Evolutionary conservation across 2,113 vertebrate genomes (phyloP).

Genomic region (Phoxinus phoxinus): DNA sequence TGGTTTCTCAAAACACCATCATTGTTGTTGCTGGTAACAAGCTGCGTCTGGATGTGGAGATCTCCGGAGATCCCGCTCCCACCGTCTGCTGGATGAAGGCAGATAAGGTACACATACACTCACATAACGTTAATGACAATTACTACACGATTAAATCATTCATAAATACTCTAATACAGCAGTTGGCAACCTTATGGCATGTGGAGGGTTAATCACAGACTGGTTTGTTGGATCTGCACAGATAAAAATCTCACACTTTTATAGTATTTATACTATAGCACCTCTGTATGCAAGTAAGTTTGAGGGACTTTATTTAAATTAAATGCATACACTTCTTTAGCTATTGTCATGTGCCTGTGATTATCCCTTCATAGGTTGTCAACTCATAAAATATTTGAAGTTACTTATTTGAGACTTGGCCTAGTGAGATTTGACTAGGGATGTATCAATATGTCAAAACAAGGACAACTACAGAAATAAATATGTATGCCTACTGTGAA

Average conservation of each 20-base stretch:
- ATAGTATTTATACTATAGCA: too few relatives aligned
- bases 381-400: background rate
- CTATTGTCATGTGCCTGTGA: too few relatives aligned
- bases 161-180: background rate
- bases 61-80: constrained; percentile 86
- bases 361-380: too few relatives aligned
- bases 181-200: too few relatives aligned
- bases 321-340: too few relatives aligned
- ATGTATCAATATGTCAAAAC: background rate
- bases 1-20: constrained; percentile 83
- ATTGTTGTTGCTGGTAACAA: constrained; percentile 93
- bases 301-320: too few relatives aligned
- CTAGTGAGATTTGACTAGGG: background rate
- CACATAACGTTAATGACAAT: too few relatives aligned
- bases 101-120: constrained; percentile 67
- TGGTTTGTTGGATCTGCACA: too few relatives aligned
- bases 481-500: background rate
- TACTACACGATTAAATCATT: background rate
- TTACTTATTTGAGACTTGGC: background rate
- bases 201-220: too few relatives aligned
- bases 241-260: too few relatives aligned
- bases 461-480: too few relatives aligned
- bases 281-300: too few relatives aligned
- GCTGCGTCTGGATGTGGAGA: constrained; percentile 86
- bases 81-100: constrained; percentile 81